Evolutionary conservation across 2,888 invertebrate species (phyloP), one percentile per base, ranked within the genome.

Genomic region (Leptinotarsa tumamoca): DNA sequence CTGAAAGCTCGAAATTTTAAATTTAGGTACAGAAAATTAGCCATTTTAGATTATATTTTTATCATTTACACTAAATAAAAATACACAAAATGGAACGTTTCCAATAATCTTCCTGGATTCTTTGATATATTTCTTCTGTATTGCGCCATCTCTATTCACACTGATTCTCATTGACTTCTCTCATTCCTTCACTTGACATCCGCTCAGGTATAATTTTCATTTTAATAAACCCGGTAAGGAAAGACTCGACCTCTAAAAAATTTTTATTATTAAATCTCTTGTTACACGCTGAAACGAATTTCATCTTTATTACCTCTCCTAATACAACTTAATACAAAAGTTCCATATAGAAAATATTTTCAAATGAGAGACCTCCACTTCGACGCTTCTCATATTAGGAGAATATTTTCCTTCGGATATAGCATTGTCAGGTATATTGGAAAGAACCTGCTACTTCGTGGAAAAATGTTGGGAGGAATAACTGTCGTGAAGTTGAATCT

Each of bases 251-350:
- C n/a, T n/a, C 21, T 63, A 3, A 2, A n/a, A 63, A 17, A 63
- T n/a, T 18, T 33, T 63, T n/a, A 63, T 63, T 63, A 63, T 33
- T 63, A 17, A 58, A 63, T 63, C n/a, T 33, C 63, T 23, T 61
- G 23, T 15, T 27, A 61, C 27, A 61, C 61, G 13, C 61, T 63
- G 18, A n/a, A 63, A 33, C 33, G 17, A 27, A 69, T 69, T 69
- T 33, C 69, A 54, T 56, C 56, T 69, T 69, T 56, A 69, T 69
- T 54, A 54, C 69, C 21, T 68, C 10, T 43, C 56, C 54, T 68
- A 33, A 54, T 27, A 27, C 68, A 68, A 63, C 63, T 63, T n/a
- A 5, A 63, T 63, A 63, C 33, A 63, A 43, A 21, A 43, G 63
- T 63, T 63, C n/a, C 63, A n/a, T 18, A n/a, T 63, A 43, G 63